Percentiles rank a stretch among this genome's conserved stretches.
Evolutionary conservation across 2,888 invertebrate genomes (phyloP).

Genomic region (Drosophila melanosoma): DNA sequence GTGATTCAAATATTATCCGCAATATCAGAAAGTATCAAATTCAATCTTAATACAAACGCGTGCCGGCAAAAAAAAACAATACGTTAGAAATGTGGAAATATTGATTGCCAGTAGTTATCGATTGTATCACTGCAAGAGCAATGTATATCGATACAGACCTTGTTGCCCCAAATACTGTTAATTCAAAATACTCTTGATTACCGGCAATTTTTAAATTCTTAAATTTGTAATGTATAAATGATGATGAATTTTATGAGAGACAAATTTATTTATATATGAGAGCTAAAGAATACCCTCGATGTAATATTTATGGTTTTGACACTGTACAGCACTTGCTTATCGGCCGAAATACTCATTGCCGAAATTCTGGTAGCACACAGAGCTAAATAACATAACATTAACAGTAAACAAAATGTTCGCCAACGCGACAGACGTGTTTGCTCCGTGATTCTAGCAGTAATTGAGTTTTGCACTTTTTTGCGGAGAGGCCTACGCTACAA

Average conservation of each 20-base stretch:
- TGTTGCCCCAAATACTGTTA: neutral
- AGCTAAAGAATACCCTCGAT: neutral
- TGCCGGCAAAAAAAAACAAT: constrained; percentile 24
- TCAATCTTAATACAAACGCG: constrained; percentile 9
- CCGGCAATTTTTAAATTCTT: neutral
- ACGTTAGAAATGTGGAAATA: neutral
- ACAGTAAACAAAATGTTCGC: constrained; percentile 57
- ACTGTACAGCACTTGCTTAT: constrained; percentile 24
- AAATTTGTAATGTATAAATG: neutral
- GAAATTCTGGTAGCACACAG: constrained; percentile 13
- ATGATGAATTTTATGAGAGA: neutral
- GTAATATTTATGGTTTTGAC: neutral
- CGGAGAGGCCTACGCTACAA: constrained; percentile 31
- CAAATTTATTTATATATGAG: neutral
- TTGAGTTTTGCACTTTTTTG: constrained; percentile 15
- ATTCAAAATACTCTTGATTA: neutral
- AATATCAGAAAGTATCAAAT: neutral
- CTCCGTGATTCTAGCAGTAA: neutral
- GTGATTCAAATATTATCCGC: neutral
- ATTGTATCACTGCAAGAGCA: neutral
- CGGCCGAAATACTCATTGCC: constrained; percentile 19
- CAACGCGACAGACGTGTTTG: constrained; percentile 39
- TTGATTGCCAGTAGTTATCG: neutral
- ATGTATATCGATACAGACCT: neutral
- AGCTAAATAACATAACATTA: constrained; percentile 33